A percentile compares a stretch with the other conserved stretches of the same genome.
These are phyloP conservation scores for Ditylenchus weischeri DNA, from an alignment of 2,888 invertebrate species.

Conservation along the genomic window DNA sequence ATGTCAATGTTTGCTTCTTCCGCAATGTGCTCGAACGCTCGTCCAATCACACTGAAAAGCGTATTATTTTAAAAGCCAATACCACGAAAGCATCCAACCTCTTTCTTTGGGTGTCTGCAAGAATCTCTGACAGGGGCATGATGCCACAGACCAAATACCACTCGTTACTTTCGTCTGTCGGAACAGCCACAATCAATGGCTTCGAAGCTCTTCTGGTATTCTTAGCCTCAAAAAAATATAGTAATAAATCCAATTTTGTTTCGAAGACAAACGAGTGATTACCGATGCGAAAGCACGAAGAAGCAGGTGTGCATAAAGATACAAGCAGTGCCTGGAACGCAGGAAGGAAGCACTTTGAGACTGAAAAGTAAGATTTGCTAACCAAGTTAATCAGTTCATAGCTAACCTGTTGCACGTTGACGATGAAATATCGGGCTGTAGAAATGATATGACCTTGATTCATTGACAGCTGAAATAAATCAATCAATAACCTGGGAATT, in stretches of 20 bases:
- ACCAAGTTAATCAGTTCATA: neutral
- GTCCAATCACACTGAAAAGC: conserved; percentile 22
- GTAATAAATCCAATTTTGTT: neutral
- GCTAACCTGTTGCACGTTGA: conserved; percentile 13
- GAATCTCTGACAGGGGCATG: conserved; percentile 25
- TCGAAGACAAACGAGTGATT: neutral
- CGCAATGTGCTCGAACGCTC: conserved; percentile 23
- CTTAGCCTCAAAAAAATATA: conserved; percentile 14
- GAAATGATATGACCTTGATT: conserved; percentile 22
- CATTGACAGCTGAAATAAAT: conserved; percentile 9
- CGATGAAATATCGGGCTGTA: conserved; percentile 18
- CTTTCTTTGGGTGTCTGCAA: conserved; percentile 20
- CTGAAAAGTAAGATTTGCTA: conserved; percentile 4
- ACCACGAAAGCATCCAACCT: conserved; percentile 1
- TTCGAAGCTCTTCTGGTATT: conserved; percentile 16
- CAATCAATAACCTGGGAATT: too few relatives aligned
- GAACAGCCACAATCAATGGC: conserved; percentile 23
- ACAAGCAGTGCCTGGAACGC: conserved; percentile 21
- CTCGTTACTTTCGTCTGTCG: conserved; percentile 1
- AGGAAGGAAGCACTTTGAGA: conserved; percentile 6
- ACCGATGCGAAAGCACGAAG: conserved; percentile 22
- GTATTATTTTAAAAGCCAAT: too few relatives aligned
- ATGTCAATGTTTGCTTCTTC: conserved; percentile 24
- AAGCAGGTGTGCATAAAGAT: conserved; percentile 19
- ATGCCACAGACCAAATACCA: conserved; percentile 21